These are phyloP conservation scores for Pseudotriccus pelzelni DNA, from an alignment of 2,797 vertebrate species.

Conservation along the genomic window DNA sequence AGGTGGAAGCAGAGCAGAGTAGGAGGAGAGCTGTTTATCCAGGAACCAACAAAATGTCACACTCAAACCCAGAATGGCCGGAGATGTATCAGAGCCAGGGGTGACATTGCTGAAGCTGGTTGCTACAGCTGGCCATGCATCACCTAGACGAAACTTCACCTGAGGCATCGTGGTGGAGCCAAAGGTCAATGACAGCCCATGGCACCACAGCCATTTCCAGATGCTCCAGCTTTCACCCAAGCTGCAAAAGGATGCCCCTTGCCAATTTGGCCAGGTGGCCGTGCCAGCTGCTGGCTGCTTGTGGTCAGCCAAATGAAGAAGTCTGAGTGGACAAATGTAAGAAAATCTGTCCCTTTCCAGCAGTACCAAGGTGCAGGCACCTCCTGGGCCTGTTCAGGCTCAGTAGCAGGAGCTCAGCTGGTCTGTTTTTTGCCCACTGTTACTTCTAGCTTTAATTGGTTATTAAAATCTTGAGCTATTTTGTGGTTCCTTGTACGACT, in stretches of 20 bases:
- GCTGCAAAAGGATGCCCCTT: neutral
- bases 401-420: neutral
- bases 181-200: neutral
- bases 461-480: neutral
- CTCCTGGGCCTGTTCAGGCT: neutral
- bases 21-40: neutral
- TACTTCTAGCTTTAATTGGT: neutral
- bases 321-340: neutral
- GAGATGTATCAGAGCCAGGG: neutral
- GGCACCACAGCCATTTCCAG: neutral
- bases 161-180: rapidly evolving
- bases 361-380: neutral
- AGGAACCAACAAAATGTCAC: neutral
- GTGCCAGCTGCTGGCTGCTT: neutral
- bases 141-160: neutral
- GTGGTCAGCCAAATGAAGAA: neutral
- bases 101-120: neutral
- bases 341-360: neutral
- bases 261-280: neutral
- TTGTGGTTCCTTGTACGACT: neutral
- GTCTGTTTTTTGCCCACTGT: neutral
- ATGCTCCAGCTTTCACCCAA: neutral
- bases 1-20: neutral
- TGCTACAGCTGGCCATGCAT: rapidly evolving
- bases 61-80: rapidly evolving